Base-by-base conservation (phyloP, 2,113 vertebrate genomes). In the Stercorarius parasiticus region DNA sequence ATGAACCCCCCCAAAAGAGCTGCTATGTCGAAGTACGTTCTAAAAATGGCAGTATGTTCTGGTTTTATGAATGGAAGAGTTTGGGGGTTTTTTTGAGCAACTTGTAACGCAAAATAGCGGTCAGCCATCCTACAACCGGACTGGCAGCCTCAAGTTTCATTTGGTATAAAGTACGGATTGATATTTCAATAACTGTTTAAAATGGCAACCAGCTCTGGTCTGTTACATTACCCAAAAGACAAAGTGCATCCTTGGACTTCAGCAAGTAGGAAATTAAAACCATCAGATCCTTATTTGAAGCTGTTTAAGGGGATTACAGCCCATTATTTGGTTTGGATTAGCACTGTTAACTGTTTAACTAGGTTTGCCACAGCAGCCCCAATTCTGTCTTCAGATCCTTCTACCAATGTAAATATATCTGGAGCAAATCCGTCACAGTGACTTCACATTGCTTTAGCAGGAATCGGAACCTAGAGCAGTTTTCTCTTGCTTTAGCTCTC, bases 221-320 rank as follows among this genome's bases (percentile, higher is more conserved):
- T 61, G 77, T 76, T 71, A 49, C 47, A 58, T 77, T 40, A 76
- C 58, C 77, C 78, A 78, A 91, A 93, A 89, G 52, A 78, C 43
- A 70, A 79, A 93, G 89, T 95, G 80, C 64, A 85, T 78, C 86
- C n/a, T 85, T 93, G 66, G 82, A 85, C 69, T 95, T 74, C 50
- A 94, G 56, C 64, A 84, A 88, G 72, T 38, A 64, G 56, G 52
- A 88, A 88, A 88, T 71, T 36, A 53, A 82, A 93, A 91, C 67
- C 22, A 88, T 0, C 15, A 59, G 30, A 61, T 61, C 87, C 27
- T 53, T 81, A 77, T 94, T 40, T 79, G 49, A 93, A 92, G 38
- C 26, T n/a, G 3, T 61, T 61, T 47, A 56, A 86, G 91, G 86
- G 42, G 38, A 66, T 86, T 86, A 36, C 38, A 7, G 11, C 11